A percentile compares a stretch with the other conserved stretches of the same genome.
Conservation (phyloP, 2,888 invertebrate genomes). For the Furcula furcula region DNA sequence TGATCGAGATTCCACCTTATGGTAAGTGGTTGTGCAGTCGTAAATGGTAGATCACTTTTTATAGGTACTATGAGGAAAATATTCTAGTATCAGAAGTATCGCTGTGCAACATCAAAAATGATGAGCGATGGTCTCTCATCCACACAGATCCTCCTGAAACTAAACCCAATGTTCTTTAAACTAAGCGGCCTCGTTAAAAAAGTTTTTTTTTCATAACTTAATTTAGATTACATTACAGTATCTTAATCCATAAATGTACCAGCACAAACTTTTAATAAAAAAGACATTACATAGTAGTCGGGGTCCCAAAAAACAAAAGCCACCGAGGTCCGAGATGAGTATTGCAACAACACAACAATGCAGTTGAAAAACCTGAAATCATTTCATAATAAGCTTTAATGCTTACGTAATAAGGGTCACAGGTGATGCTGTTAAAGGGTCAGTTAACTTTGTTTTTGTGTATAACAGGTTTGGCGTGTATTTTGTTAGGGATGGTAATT, state of each 20-base stretch:
- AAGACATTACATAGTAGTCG: slow-evolving; percentile 66
- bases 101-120: no score
- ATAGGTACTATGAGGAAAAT: no score
- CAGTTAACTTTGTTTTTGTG: slow-evolving; percentile 33
- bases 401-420: slow-evolving; percentile 2
- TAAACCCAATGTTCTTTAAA: no score
- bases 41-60: no score
- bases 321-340: slow-evolving; percentile 40
- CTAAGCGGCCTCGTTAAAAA: no score
- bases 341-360: slow-evolving; percentile 18
- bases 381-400: slow-evolving; percentile 29
- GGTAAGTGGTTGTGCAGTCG: no score
- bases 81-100: no score
- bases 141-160: no score
- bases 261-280: slow-evolving; percentile 55
- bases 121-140: no score
- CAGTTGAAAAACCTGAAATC: neutral
- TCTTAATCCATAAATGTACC: slow-evolving; percentile 7
- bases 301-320: slow-evolving; percentile 48
- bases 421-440: slow-evolving; percentile 1
- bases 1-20: no score
- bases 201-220: no score
- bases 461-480: slow-evolving; percentile 53
- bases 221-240: neutral
- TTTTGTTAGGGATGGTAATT: slow-evolving; percentile 58